Evolutionary conservation across 2,797 vertebrate genomes (phyloP).

Genomic region (Florisuga fusca): DNA sequence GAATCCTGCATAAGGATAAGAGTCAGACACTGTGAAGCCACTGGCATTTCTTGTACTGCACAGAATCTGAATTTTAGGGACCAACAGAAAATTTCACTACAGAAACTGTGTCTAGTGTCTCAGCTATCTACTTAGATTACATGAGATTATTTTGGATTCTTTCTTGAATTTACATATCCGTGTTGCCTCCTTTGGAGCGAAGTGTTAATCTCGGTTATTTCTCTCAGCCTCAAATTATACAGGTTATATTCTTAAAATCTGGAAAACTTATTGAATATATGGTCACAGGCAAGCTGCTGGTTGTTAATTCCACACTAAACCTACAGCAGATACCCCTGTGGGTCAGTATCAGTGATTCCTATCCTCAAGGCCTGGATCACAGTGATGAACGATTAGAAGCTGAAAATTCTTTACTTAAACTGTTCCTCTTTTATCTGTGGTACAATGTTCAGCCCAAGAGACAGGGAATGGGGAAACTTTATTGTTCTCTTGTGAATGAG

Average conservation of each 20-base stretch:
- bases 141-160: not conserved
- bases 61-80: not conserved
- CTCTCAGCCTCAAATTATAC: not conserved
- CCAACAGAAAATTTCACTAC: not conserved
- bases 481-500: not conserved
- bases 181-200: not conserved
- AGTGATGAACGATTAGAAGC: not conserved
- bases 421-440: constrained; percentile 10
- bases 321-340: not conserved
- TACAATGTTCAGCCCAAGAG: constrained; percentile 35
- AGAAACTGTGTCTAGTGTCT: not conserved
- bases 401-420: constrained; percentile 26
- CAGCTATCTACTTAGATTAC: not conserved
- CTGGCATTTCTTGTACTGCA: not conserved
- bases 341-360: not conserved
- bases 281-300: not conserved
- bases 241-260: not conserved
- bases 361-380: not conserved
- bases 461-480: not conserved
- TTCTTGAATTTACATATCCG: not conserved
- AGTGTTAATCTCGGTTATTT: not conserved
- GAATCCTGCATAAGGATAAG: not conserved
- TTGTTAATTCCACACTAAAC: not conserved
- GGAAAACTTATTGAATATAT: not conserved
- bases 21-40: not conserved